These are phyloP conservation scores for Excalfactoria chinensis DNA, from an alignment of 2,113 vertebrate genomes.

Conservation along the genomic window DNA sequence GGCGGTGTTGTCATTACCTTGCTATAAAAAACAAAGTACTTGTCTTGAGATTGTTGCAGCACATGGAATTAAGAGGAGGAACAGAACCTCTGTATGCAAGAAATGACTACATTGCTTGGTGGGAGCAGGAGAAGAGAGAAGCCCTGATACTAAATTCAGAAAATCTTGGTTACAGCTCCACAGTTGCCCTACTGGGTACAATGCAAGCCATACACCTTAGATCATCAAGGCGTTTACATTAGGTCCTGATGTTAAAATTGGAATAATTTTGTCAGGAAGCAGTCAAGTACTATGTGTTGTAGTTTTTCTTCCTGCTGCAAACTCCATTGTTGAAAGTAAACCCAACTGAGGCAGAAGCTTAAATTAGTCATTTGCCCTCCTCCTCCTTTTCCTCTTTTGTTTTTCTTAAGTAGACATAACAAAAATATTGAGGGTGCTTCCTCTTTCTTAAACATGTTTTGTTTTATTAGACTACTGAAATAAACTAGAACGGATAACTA, in stretches of 20 bases:
- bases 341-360: neutral
- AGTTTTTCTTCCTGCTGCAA: neutral
- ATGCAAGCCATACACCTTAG: neutral
- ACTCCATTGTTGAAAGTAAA: neutral
- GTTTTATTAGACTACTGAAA: conserved; percentile 6
- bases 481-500: neutral
- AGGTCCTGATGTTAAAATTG: neutral
- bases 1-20: neutral
- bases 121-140: neutral
- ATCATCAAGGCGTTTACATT: neutral
- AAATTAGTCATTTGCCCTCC: neutral
- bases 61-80: neutral
- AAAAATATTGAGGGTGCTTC: neutral
- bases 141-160: neutral
- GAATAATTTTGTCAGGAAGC: neutral
- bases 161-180: neutral
- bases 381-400: neutral
- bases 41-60: neutral
- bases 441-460: neutral
- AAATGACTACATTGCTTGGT: neutral
- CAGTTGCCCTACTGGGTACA: neutral
- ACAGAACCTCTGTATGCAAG: neutral
- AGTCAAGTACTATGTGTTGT: rapidly evolving
- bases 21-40: neutral
- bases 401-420: neutral